Evolutionary conservation across 2,113 vertebrate genomes (phyloP), one percentile per base, ranked within the genome.

Genomic region (Hymenochirus boettgeri): DNA sequence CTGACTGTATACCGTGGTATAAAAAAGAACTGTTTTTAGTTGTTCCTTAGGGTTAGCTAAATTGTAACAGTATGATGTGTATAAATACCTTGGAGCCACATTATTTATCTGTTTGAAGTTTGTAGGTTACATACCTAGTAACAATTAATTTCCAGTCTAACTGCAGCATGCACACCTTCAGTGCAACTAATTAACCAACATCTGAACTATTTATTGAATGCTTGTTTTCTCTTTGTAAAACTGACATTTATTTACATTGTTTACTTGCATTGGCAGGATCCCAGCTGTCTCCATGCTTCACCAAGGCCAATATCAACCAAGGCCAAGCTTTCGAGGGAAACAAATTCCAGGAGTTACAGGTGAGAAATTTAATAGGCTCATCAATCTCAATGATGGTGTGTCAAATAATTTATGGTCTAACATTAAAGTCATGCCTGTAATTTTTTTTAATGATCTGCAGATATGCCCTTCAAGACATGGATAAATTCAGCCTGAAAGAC

Each of bases 261-360:
- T 24, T 15, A 50, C 83, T 76, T 74, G 76, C 79, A 87, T 89
- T 87, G 92, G 92, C 93, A 98, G 97, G 96, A 74, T 99, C 96
- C 79, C 96, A 99, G 84, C 93, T 99, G 88, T 99, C 75, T 97
- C 95, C 8, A 98, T 99, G 93, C 95, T 99, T 77, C 95, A 97
- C 82, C 95, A 98, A 83, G 96, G 96, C 72, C 96, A 98, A 51
- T 99, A 96, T 83, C 96, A 99, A 79, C 96, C 96, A 76, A 89
- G 96, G 77, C 96, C 96, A 78, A 98, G 90, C 84, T 99, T 98
- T 87, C 90, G 95, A 85, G 96, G 95, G 80, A 99, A 99, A 84
- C 98, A 81, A 97, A 98, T 78, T 96, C 95, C 74, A 87, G 95
- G 77, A 98, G 95, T 82, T 98, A 98, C 87, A 97, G 96, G 96